phyloP scores from a whole-genome alignment of 2,113 vertebrate genomes.

The Thalassarche chlororhynchos region DNA sequence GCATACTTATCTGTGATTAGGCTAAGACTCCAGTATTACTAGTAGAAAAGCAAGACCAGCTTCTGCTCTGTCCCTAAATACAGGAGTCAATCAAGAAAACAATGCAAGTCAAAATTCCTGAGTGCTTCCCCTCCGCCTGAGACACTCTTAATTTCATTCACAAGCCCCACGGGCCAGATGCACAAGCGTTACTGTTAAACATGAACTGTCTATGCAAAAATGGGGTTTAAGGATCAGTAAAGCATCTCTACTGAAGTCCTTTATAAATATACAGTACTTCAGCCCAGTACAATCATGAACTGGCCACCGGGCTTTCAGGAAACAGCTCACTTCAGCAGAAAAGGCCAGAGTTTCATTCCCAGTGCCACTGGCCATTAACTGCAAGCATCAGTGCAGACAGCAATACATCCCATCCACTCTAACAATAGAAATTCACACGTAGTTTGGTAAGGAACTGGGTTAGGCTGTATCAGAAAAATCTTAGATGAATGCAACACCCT shows the following conservation, averaged over 20 bases:
- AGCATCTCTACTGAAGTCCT: background rate
- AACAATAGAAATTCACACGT: background rate
- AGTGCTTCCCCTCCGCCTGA: background rate
- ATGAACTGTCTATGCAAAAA: background rate
- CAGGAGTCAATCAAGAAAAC: background rate
- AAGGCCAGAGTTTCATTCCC: background rate
- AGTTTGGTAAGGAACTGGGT: background rate
- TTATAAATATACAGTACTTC: slow-evolving; percentile 31
- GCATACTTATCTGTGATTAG: background rate
- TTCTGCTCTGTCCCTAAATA: background rate
- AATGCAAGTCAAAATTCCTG: background rate
- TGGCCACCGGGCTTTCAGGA: background rate
- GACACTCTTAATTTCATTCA: background rate
- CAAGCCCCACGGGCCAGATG: background rate
- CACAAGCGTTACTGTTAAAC: background rate
- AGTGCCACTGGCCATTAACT: background rate
- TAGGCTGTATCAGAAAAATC: background rate
- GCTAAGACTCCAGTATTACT: background rate
- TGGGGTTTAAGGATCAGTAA: background rate
- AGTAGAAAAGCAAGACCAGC: background rate
- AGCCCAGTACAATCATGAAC: background rate
- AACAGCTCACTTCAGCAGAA: background rate
- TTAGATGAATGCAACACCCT: background rate
- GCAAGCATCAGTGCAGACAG: background rate
- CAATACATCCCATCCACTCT: background rate